A percentile compares a stretch with the other conserved stretches of the same genome.
Conservation (phyloP, 2,797 vertebrate species). For the Babyrousa celebensis region DNA sequence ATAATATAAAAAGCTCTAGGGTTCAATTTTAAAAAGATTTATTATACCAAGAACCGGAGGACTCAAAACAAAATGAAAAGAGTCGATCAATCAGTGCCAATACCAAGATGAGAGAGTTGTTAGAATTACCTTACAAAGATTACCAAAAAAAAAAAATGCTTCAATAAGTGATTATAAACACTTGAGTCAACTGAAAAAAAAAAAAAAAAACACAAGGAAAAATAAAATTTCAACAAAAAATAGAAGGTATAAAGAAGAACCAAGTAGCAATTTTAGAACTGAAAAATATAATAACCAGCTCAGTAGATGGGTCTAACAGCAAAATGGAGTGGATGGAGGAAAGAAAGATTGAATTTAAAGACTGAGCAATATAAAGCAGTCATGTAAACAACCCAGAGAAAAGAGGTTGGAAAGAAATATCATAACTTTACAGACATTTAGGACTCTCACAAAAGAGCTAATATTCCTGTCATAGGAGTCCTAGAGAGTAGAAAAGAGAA, state of each 20-base stretch:
- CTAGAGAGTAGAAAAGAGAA: background rate
- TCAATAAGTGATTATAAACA: background rate
- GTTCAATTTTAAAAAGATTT: background rate
- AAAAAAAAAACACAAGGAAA: background rate
- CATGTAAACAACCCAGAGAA: background rate
- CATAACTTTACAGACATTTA: background rate
- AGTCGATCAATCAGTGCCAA: background rate
- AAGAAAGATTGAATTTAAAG: background rate
- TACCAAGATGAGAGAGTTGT: background rate
- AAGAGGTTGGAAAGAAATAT: background rate
- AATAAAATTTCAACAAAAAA: background rate
- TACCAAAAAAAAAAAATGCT: background rate
- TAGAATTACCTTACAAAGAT: background rate
- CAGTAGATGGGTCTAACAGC: background rate
- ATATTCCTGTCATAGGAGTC: background rate
- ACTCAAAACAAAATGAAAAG: constrained; percentile 32
- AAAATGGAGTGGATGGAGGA: background rate
- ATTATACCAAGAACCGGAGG: background rate
- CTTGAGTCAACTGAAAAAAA: background rate
- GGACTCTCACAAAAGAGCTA: background rate
- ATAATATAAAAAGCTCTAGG: background rate
- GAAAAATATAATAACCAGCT: background rate
- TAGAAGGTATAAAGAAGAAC: background rate
- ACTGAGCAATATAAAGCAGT: background rate
- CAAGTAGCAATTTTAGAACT: constrained; percentile 3